Conservation (phyloP, 2,113 vertebrate species). For the Eurystomus gularis region DNA sequence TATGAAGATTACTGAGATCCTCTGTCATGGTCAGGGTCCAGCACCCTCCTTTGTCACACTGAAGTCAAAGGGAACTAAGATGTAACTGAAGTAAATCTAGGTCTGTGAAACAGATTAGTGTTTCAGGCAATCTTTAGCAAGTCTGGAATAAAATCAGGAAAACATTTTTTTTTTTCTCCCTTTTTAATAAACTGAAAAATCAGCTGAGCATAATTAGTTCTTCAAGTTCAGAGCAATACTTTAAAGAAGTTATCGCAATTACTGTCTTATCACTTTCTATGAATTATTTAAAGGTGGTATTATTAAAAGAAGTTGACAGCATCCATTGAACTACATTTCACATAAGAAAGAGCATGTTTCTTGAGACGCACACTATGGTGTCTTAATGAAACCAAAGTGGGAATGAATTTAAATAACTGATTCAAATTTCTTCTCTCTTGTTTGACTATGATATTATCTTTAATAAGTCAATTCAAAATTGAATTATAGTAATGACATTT, state of each 20-base stretch:
- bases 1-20: neutral
- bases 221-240: neutral
- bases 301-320: neutral
- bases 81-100: neutral
- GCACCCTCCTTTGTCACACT: neutral
- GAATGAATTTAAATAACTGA: neutral
- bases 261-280: neutral
- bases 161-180: accelerated
- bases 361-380: neutral
- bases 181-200: neutral
- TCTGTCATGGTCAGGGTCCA: neutral
- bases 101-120: neutral
- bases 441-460: neutral
- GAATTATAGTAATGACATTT: neutral
- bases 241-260: neutral
- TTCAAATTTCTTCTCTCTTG: neutral
- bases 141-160: neutral
- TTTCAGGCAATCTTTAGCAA: neutral
- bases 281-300: neutral
- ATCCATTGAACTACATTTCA: neutral
- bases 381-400: neutral
- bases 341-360: neutral
- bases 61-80: neutral
- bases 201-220: neutral
- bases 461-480: neutral